Percentiles rank a stretch among this genome's conserved stretches.
phyloP scores from a whole-genome alignment of 2,797 vertebrate genomes.

The Dendrocincla fuliginosa region DNA sequence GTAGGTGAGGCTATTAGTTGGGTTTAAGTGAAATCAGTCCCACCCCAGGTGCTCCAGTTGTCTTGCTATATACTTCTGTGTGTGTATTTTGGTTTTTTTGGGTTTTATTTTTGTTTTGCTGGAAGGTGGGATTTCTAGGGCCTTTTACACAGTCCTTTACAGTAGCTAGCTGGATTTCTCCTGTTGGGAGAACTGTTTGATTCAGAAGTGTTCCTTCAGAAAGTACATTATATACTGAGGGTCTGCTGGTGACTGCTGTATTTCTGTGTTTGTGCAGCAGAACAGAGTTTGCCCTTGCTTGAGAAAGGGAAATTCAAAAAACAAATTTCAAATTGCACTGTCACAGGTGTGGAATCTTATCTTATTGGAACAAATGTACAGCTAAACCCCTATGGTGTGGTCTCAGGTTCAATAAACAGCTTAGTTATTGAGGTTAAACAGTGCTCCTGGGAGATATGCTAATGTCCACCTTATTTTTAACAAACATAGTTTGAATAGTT shows the following conservation, averaged over 20 bases:
- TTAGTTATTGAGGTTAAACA: constrained; percentile 52
- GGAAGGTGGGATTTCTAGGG: background rate
- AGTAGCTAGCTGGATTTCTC: background rate
- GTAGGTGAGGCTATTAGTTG: background rate
- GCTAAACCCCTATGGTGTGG: constrained; percentile 21
- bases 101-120: background rate
- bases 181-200: background rate
- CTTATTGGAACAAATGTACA: constrained; percentile 52
- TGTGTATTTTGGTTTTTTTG: too few species aligned
- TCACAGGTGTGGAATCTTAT: constrained; percentile 59
- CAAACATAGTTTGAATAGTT: background rate
- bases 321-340: constrained; percentile 21
- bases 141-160: background rate
- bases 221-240: background rate
- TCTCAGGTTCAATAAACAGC: constrained; percentile 20
- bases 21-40: background rate
- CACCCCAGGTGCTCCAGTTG: background rate
- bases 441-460: constrained; percentile 12
- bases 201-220: constrained; percentile 25
- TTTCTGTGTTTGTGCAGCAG: constrained; percentile 51
- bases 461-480: constrained; percentile 3
- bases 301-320: constrained; percentile 55
- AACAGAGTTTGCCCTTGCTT: constrained; percentile 52
- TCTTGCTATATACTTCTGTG: background rate
- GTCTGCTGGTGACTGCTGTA: constrained; percentile 11